These are phyloP conservation scores for Chrysogorgia sp. DNA, from an alignment of 92 coral and sea anemone genomes.

Conservation along the genomic window DNA sequence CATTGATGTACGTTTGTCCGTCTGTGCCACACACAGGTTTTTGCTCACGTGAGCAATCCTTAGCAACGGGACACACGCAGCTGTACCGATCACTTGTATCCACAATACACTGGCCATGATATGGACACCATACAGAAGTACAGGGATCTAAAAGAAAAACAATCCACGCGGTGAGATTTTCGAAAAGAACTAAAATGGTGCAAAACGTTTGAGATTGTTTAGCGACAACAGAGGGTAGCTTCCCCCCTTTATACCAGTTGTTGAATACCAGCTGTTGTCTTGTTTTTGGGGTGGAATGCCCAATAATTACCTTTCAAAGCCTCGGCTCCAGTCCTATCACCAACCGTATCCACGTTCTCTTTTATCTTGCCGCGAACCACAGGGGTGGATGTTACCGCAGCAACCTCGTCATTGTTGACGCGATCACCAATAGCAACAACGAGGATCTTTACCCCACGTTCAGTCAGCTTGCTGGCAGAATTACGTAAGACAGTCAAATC, in stretches of 20 bases:
- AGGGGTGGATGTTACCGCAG: constrained; percentile 7
- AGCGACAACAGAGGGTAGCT: background rate
- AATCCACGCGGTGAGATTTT: background rate
- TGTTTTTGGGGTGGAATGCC: background rate
- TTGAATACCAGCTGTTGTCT: background rate
- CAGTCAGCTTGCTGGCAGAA: constrained; percentile 39
- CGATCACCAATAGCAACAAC: constrained; percentile 67
- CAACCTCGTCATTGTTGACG: constrained; percentile 41
- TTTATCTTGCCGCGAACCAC: background rate
- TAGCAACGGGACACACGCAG: constrained; percentile 16
- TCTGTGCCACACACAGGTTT: constrained; percentile 33
- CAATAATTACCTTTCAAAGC: constrained; percentile 11
- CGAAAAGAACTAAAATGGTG: too few relatives aligned
- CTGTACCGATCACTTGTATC: constrained; percentile 7
- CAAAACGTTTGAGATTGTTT: too few relatives aligned
- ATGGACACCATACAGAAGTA: constrained; percentile 10
- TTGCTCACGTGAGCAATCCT: constrained; percentile 16
- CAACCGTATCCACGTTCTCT: constrained; percentile 8
- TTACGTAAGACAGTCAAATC: constrained; percentile 1
- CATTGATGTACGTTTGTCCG: constrained; percentile 30
- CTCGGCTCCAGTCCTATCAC: constrained; percentile 20
- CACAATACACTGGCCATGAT: constrained; percentile 16
- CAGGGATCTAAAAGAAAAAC: constrained; percentile 18
- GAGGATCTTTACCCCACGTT: constrained; percentile 56
- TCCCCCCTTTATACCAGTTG: background rate